Conservation (phyloP, 2,888 invertebrate genomes). For the Prostheceraeus crozeri region DNA sequence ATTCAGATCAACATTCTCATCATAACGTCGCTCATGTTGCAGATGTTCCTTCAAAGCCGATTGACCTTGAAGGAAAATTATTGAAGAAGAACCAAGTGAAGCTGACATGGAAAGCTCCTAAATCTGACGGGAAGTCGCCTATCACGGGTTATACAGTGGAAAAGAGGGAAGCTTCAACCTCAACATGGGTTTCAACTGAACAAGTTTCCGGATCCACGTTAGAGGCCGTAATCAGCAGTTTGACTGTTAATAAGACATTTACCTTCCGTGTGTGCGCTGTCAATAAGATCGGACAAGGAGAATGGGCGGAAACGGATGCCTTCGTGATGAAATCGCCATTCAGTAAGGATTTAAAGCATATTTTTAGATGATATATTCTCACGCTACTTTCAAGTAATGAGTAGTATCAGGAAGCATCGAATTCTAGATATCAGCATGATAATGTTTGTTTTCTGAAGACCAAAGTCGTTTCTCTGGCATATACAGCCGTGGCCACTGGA, state of each 20-base stretch:
- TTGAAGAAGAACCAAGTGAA: constrained; percentile 46
- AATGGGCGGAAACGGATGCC: constrained; percentile 60
- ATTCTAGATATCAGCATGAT: no score
- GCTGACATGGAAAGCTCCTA: constrained; percentile 46
- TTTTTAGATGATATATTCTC: no score
- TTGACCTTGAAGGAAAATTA: constrained; percentile 46
- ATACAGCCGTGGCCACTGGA: no score
- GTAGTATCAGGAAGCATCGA: no score
- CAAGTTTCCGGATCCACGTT: not conserved
- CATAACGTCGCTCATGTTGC: no score
- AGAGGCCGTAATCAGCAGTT: constrained; percentile 32
- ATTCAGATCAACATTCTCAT: no score
- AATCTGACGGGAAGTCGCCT: constrained; percentile 44
- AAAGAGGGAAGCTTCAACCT: constrained; percentile 6
- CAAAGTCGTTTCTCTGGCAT: no score
- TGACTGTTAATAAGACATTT: constrained; percentile 40
- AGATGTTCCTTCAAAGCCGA: constrained; percentile 59
- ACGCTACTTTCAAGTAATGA: no score
- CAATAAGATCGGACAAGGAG: constrained; percentile 54
- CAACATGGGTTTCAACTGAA: not conserved
- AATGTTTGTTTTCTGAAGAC: no score
- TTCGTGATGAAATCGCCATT: constrained; percentile 68
- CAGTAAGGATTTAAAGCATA: no score
- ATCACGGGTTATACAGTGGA: constrained; percentile 45
- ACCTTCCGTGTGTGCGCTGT: constrained; percentile 53